Percentiles rank a stretch among this genome's conserved stretches.
phyloP scores from a whole-genome alignment of 2,888 invertebrate genomes.

The Escarpia spicata region DNA sequence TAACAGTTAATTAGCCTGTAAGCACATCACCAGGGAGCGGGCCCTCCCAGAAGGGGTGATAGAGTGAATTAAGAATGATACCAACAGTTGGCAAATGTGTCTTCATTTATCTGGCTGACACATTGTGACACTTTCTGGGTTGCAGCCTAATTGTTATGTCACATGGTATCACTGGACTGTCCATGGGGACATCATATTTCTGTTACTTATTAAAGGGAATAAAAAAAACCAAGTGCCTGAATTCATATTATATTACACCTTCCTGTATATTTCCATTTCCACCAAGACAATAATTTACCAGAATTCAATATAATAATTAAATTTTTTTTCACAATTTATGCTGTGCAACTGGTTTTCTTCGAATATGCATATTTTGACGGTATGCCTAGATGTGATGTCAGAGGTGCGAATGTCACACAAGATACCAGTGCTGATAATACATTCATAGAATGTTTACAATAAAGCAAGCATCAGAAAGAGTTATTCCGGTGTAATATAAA shows the following conservation, averaged over 20 bases:
- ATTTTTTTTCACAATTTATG: too few relatives aligned
- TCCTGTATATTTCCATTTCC: too few relatives aligned
- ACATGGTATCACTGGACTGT: not conserved
- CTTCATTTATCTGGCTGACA: not conserved
- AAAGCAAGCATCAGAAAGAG: too few relatives aligned
- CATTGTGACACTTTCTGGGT: not conserved
- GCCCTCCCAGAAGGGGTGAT: not conserved
- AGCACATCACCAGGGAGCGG: not conserved
- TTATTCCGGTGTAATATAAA: too few relatives aligned
- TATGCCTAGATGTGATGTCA: too few relatives aligned
- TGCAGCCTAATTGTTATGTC: not conserved
- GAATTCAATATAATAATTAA: too few relatives aligned
- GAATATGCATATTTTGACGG: too few relatives aligned
- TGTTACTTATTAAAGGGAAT: not conserved
- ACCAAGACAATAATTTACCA: too few relatives aligned
- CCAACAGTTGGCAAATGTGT: not conserved
- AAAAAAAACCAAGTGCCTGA: not conserved
- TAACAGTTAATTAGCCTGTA: not conserved
- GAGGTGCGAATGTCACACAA: too few relatives aligned
- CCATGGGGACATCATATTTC: not conserved
- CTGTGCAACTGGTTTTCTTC: too few relatives aligned
- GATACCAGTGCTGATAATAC: too few relatives aligned
- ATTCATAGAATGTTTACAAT: too few relatives aligned
- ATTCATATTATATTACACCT: not conserved
- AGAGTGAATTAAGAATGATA: not conserved